Evolutionary conservation across 2,888 invertebrate species (phyloP), one percentile per base, ranked within the genome.

Genomic region (Drymonia ruficornis): DNA sequence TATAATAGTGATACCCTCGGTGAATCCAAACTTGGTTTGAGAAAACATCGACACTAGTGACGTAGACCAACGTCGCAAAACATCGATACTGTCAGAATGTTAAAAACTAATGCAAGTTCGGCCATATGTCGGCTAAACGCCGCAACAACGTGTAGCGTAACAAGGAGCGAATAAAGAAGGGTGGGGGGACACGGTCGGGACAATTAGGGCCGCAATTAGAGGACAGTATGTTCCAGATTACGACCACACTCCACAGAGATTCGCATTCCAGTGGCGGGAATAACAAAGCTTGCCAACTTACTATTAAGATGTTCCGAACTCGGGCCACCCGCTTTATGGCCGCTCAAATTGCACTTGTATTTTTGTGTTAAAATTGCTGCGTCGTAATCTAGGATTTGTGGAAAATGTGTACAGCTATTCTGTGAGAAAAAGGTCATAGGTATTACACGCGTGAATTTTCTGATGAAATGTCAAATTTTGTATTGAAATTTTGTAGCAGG

Each of bases 181-280:
- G 80, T 64, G 71, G 46, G 54, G 63, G 63, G 62, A 55, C 49
- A 64, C 68, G 70, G 65, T 72, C 71, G 78, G 81, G 81, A 80
- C 89, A 92, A 93, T 93, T 91, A 92, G 89, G 83, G 81, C 85
- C 86, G 87, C 92, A 92, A 92, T 93, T 92, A 91, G 89, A 83
- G 90, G 90, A 87, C 92, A 91, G 90, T 91, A 81, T 90, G 92
- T 91, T 80, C 84, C 82, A 88, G 89, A 91, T 92, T 91, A 90
- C 91, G 78, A 74, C 83, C 85, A 78, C 80, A 71, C 78, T 78
- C 81, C 80, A 79, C 84, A 76, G 78, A 83, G 82, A 84, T 83
- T 86, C 86, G 78, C 87, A 84, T 84, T 83, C 86, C 77, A 71
- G 78, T 78, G 80, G 75, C 71, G 78, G 73, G 80, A 85, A 80